Evolutionary conservation across 1,140 invertebrate species (phyloP).

Genomic region (Cylas formicarius): DNA sequence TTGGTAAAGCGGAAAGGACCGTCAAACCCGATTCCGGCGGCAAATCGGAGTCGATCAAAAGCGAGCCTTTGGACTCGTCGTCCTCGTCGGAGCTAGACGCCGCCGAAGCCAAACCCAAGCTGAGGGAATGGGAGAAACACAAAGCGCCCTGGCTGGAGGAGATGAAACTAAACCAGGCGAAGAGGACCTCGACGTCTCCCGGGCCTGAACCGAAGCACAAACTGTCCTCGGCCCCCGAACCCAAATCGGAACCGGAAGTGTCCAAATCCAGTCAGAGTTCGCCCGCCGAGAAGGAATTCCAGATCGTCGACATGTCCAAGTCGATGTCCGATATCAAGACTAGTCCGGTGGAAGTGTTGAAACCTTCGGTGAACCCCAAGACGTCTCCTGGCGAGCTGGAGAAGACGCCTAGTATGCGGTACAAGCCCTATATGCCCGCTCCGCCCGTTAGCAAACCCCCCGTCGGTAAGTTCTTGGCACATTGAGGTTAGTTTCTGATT

Average conservation of each 20-base stretch:
- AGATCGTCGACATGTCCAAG: slow-evolving; percentile 19
- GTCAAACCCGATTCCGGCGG: slow-evolving; percentile 15
- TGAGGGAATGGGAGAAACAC: slow-evolving; percentile 53
- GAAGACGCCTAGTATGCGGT: slow-evolving; percentile 20
- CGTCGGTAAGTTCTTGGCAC: slow-evolving; percentile 11
- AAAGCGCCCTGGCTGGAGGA: slow-evolving; percentile 62
- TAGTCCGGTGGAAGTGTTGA: slow-evolving; percentile 20
- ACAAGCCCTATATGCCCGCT: slow-evolving; percentile 23
- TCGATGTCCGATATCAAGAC: slow-evolving; percentile 21
- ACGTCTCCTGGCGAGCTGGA: slow-evolving; percentile 35
- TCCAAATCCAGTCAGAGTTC: slow-evolving; percentile 20
- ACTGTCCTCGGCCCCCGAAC: background rate
- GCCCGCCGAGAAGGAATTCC: slow-evolving; percentile 21
- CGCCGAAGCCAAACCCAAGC: slow-evolving; percentile 45
- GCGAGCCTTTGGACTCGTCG: slow-evolving; percentile 15
- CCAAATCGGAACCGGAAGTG: slow-evolving; percentile 9
- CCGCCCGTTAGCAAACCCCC: slow-evolving; percentile 13
- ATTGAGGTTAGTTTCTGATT: background rate
- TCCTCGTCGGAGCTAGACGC: slow-evolving; percentile 24
- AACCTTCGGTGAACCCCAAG: slow-evolving; percentile 24
- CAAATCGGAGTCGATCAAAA: slow-evolving; percentile 14
- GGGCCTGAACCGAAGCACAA: slow-evolving; percentile 13
- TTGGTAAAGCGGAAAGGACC: slow-evolving; percentile 21
- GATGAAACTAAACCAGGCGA: slow-evolving; percentile 57
- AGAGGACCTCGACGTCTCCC: slow-evolving; percentile 45